A percentile compares a stretch with the other conserved stretches of the same genome.
These are phyloP conservation scores for Bombus sibiricus DNA, from an alignment of 1,140 invertebrate species.

Conservation along the genomic window DNA sequence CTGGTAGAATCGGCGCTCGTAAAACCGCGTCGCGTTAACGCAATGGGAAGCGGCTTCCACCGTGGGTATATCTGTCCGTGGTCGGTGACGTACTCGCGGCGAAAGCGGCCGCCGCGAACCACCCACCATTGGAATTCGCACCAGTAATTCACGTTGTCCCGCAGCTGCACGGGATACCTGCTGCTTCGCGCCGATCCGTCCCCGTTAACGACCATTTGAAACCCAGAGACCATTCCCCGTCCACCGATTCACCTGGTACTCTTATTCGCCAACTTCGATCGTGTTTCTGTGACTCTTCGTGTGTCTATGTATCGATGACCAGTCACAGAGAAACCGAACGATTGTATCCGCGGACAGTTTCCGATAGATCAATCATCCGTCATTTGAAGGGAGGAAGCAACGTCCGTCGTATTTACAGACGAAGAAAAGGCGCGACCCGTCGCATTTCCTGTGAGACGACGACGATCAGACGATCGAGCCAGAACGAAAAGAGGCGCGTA, in stretches of 20 bases:
- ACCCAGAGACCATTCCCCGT: neutral
- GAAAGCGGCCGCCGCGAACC: conserved; percentile 28
- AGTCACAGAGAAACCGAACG: neutral
- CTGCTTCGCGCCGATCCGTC: conserved; percentile 8
- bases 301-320: neutral
- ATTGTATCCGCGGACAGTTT: neutral
- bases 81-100: conserved; percentile 46
- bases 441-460: neutral
- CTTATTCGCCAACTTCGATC: neutral
- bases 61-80: conserved; percentile 35
- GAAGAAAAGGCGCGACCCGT: neutral
- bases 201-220: conserved; percentile 22
- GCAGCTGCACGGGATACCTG: conserved; percentile 15
- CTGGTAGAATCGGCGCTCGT: conserved; percentile 16
- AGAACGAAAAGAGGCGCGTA: neutral
- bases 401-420: neutral
- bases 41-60: neutral
- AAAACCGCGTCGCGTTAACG: conserved; percentile 39
- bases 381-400: neutral
- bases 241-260: neutral
- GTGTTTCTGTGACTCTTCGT: too few relatives aligned
- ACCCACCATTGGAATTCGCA: conserved; percentile 62
- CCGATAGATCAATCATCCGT: neutral
- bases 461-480: neutral
- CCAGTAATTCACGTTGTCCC: conserved; percentile 71